Percentiles rank a stretch among this genome's conserved stretches.
Evolutionary conservation across 2,797 vertebrate genomes (phyloP).

Genomic region (Lithobates sylvaticus): DNA sequence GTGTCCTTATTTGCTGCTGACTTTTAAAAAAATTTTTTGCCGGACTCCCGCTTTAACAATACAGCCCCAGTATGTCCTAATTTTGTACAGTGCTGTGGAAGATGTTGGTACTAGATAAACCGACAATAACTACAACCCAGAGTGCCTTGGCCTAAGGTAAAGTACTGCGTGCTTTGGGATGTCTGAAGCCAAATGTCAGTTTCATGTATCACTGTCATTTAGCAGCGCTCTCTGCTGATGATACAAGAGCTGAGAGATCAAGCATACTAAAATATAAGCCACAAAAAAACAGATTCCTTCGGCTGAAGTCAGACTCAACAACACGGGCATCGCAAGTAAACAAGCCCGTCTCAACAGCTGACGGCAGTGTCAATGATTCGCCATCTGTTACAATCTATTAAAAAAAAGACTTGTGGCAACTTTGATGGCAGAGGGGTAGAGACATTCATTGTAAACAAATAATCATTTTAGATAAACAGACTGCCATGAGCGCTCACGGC

Average conservation of each 20-base stretch:
- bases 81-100: no score
- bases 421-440: slow-evolving; percentile 52
- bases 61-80: no score
- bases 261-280: not conserved
- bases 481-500: not conserved
- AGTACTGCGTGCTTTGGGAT: not conserved
- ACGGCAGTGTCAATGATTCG: slow-evolving; percentile 31
- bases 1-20: no score
- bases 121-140: no score
- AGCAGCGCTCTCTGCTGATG: not conserved
- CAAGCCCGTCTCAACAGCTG: slow-evolving; percentile 42
- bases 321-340: slow-evolving; percentile 41
- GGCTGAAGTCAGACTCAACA: slow-evolving; percentile 22
- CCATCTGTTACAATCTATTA: slow-evolving; percentile 57
- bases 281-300: not conserved
- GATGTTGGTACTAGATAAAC: no score
- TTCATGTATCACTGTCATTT: not conserved
- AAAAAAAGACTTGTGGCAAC: not conserved
- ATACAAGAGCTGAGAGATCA: not conserved
- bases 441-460: slow-evolving; percentile 55
- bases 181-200: not conserved
- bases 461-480: slow-evolving; percentile 28
- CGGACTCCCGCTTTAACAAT: no score
- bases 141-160: no score
- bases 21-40: no score